Evolutionary conservation across 2,888 invertebrate species (phyloP), one percentile per base, ranked within the genome.

Genomic region (Teleogryllus oceanicus): DNA sequence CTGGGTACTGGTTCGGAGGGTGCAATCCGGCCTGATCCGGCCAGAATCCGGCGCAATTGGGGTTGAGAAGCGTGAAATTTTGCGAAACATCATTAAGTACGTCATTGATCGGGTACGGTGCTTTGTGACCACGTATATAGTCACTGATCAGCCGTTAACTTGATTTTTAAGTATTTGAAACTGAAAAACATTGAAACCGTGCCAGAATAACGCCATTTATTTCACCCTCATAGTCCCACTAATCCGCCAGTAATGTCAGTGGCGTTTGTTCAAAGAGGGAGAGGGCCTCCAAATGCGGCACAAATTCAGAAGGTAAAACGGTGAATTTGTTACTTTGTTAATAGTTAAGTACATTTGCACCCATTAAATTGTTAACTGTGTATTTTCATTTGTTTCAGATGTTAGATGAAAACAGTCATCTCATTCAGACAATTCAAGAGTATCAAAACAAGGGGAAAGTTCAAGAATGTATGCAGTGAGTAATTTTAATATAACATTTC

Each of bases 351-450:
- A n/a, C 74, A 10, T 74, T 20, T 74, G 21, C 10, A 20, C 11
- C 21, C 21, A 21, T 21, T 11, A 2, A 74, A 2, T 20, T 16
- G 21, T 20, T n/a, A 20, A 74, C 16, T 21, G 1, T 76, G 37
- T 13, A 16, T 75, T 18, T 49, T 12, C 49, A 16, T 74, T 75
- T 78, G 80, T 83, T 85, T 18, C 85, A 98, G 91, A 94, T 99
- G 92, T 90, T 99, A 82, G 98, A 99, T 89, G 99, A 99, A 88
- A 99, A 99, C 87, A 95, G 95, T 84, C 96, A 97, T 86, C 90
- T 99, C 76, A 98, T 99, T 85, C 96, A 98, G 89, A 96, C 96
- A 12, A 98, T 99, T 85, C 95, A 97, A 87, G 98, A 99, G 84
- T 98, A 94, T 88, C 98, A 99, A 88, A 94, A 92, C 83, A 97